Evolutionary conservation across 2,797 vertebrate genomes (phyloP).

Genomic region (Toxotes lorentzi): DNA sequence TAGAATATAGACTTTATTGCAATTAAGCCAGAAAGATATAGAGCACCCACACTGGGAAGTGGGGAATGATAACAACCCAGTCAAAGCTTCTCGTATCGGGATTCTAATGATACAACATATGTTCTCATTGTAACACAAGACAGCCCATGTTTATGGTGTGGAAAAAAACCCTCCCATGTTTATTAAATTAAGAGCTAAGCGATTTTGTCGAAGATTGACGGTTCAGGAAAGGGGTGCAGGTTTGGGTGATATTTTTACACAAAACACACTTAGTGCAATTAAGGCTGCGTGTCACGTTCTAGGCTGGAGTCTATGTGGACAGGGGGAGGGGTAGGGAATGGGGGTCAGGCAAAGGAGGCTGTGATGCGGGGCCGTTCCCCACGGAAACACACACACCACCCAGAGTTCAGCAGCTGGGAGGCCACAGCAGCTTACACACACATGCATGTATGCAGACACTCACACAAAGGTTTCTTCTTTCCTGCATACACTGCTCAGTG

Average conservation of each 20-base stretch:
- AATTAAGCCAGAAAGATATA: constrained; percentile 51
- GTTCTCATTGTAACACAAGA: constrained; percentile 85
- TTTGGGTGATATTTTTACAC: constrained; percentile 88
- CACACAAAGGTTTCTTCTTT: constrained; percentile 66
- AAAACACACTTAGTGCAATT: constrained; percentile 89
- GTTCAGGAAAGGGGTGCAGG: constrained; percentile 85
- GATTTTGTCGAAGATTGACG: constrained; percentile 83
- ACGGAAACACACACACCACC: constrained; percentile 44
- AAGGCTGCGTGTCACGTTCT: constrained; percentile 80
- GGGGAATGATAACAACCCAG: constrained; percentile 66
- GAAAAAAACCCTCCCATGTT: constrained; percentile 77
- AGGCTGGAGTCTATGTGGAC: constrained; percentile 68
- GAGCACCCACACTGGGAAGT: constrained; percentile 37
- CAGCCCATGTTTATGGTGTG: constrained; percentile 78
- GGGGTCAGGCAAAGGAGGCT: constrained; percentile 38
- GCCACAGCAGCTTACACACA: constrained; percentile 42
- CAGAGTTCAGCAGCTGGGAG: constrained; percentile 70
- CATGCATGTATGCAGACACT: constrained; percentile 17
- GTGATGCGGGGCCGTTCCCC: constrained; percentile 38
- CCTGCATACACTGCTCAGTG: constrained; percentile 42
- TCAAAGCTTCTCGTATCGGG: constrained; percentile 66
- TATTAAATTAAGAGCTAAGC: constrained; percentile 84
- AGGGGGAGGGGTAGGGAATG: constrained; percentile 40
- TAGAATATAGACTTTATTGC: constrained; percentile 32
- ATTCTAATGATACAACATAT: constrained; percentile 83